These are phyloP conservation scores for Auanema sp. DNA, from an alignment of 2,888 invertebrate genomes.

Conservation along the genomic window DNA sequence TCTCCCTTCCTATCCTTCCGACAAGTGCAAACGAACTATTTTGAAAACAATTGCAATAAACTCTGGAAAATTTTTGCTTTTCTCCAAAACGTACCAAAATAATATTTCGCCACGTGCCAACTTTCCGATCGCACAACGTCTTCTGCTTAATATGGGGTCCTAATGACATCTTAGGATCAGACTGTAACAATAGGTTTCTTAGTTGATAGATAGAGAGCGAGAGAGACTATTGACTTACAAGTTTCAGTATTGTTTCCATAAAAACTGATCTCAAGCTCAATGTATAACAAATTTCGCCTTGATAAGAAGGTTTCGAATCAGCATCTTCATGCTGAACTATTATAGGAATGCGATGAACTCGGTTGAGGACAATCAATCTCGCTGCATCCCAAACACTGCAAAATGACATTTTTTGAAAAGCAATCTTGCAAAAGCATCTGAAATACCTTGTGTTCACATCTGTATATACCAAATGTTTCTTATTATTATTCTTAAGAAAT, in stretches of 20 bases:
- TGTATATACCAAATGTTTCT: constrained; percentile 17
- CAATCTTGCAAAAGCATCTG: neutral
- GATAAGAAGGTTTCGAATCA: constrained; percentile 19
- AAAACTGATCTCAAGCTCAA: constrained; percentile 52
- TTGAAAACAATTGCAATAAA: no score
- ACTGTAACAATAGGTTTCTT: constrained; percentile 26
- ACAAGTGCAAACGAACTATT: constrained; percentile 7
- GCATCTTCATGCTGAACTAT: constrained; percentile 29
- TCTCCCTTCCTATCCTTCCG: constrained; percentile 1
- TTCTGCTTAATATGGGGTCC: constrained; percentile 51
- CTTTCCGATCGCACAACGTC: constrained; percentile 45
- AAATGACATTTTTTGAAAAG: constrained; percentile 4
- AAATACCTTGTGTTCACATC: constrained; percentile 17
- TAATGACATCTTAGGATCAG: constrained; percentile 49
- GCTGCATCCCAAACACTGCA: constrained; percentile 61
- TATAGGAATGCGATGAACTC: constrained; percentile 58
- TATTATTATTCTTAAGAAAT: constrained; percentile 21
- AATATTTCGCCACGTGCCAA: constrained; percentile 57
- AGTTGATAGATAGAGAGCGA: neutral
- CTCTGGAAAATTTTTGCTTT: no score
- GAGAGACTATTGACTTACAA: constrained; percentile 26
- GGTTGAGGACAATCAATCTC: constrained; percentile 53
- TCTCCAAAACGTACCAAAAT: constrained; percentile 34
- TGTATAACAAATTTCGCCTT: constrained; percentile 47
- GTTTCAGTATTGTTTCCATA: constrained; percentile 53